Evolutionary conservation across 2,113 vertebrate genomes (phyloP), one percentile per base, ranked within the genome.

Genomic region (Stigmatopora nigra): DNA sequence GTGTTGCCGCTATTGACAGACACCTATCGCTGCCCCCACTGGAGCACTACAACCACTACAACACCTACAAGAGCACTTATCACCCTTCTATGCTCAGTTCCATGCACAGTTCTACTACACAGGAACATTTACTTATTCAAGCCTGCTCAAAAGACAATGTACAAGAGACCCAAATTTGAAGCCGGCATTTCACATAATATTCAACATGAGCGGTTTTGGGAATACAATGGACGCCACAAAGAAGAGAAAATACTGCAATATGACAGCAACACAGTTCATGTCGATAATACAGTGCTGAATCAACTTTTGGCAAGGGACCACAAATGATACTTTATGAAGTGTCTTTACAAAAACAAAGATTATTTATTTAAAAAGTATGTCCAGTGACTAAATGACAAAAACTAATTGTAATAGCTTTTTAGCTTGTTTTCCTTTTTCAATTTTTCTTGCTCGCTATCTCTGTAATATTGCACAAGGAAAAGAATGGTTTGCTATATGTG

Each of bases 1-100:
- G 94, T 73, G 94, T 96, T 64, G 88, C 95, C 0, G 93, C 94
- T 57, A 88, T 97, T 89, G 95, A 97, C 87, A 93, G 94, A 88
- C 96, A 98, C 88, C 91, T 99, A 87, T 92, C 94, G 82, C 93
- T 97, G 90, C 95, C 94, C 80, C 92, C 94, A 1, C 91, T 98
- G 79, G 94, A 98, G 90, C 96, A 98, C 85, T 96, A 99, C 86
- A 98, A 98, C 86, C 95, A 98, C 83, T 98, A 97, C 92, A 97
- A 98, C 92, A 94, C 94, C 81, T 97, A 97, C 78, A 97, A 97
- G 89, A 96, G 93, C 87, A 92, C 93, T 86, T 98, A 97, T 89
- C 96, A 98, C 86, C 90, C 93, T 72, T 91, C 94, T 55, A 96
- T 95, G 86, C 95, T 97, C 89, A 95, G 94, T 87, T 93, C 94